phyloP scores from a whole-genome alignment of 1,140 invertebrate species.

The Nephotettix cincticeps region DNA sequence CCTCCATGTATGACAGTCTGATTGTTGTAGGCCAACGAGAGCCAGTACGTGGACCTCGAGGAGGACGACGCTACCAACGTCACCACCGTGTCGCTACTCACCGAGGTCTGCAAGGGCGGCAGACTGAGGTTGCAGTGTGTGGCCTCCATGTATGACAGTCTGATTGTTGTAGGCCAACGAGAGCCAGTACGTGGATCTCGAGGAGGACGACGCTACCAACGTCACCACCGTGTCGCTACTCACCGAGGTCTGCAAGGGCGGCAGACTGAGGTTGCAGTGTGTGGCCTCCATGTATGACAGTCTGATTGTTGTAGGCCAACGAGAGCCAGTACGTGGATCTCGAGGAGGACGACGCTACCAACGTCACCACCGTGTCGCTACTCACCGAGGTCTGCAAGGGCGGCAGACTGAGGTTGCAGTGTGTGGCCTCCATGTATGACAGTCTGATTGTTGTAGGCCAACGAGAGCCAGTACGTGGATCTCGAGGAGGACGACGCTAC shows the following conservation, averaged over 20 bases:
- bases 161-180: constrained; percentile 2
- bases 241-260: not conserved
- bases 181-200: not conserved
- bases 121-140: constrained; percentile 9
- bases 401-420: constrained; percentile 2
- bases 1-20: not conserved
- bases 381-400: not conserved
- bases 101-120: not conserved
- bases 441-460: constrained; percentile 1
- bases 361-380: not conserved
- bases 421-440: constrained; percentile 1
- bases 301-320: not conserved
- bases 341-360: not conserved
- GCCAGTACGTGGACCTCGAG: not conserved
- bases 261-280: constrained; percentile 10
- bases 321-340: not conserved
- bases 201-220: not conserved
- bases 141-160: not conserved
- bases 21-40: not conserved
- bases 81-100: not conserved
- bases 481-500: not conserved
- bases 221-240: not conserved
- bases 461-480: not conserved
- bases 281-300: not conserved
- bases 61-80: not conserved